Evolutionary conservation across 2,888 invertebrate species (phyloP), one percentile per base, ranked within the genome.

Genomic region (Craniophora ligustri): DNA sequence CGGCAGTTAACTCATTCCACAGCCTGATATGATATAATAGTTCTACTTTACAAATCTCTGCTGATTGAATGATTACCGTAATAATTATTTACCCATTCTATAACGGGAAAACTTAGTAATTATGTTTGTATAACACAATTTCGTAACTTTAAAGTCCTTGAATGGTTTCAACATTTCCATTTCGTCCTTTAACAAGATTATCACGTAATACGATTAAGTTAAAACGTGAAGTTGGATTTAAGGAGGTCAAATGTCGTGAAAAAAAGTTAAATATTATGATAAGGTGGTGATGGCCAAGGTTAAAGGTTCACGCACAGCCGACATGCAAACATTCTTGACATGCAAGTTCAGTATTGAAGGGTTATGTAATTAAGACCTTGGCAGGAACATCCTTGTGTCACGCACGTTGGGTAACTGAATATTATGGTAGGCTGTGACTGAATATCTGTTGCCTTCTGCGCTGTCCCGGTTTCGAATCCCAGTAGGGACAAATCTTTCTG

Each of bases 231-330:
- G 28, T 23, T 34, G 28, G 18, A 1, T 21, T 44, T 36, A 19
- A 14, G n/a, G 46, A 60, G 67, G 67, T 60, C 44, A 67, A 44
- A 40, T 11, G 44, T 53, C 60, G 47, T 36, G 39, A 44, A 51
- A 47, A 18, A 54, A 41, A 32, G 31, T 26, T 32, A 60, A 53
- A n/a, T n/a, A n/a, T n/a, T 58, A 44, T 44, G 34, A 48, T 31
- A 19, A 26, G 45, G 32, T 47, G 18, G 5, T 60, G 67, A 63
- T 40, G 67, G 61, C 44, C 67, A 67, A 67, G 67, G 63, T 15
- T 41, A 14, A 0, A 13, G 2, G 21, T 18, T 19, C 63, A 67
- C 63, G 63, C 63, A 54, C 61, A 11, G 23, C 10, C 3, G 19
- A 49, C 61, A 65, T 41, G 38, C 41, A 4, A 32, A 14, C 32